Evolutionary conservation across 2,888 invertebrate genomes (phyloP).

Genomic region (Watsonalla binaria): DNA sequence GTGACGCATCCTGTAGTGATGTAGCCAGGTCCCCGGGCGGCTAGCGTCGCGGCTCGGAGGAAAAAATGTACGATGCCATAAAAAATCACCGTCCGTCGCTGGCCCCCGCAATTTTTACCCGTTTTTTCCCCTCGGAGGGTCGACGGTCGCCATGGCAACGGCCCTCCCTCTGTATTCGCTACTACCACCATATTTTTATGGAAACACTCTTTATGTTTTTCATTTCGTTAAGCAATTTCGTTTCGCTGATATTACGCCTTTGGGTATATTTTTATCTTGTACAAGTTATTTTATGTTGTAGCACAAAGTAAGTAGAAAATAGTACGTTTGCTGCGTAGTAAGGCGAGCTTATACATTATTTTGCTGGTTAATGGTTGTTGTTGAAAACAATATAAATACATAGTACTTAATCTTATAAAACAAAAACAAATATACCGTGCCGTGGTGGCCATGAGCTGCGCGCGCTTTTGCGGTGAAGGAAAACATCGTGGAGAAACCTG

Average conservation of each 20-base stretch:
- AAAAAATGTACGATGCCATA: constrained; percentile 78
- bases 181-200: constrained; percentile 72
- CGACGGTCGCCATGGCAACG: constrained; percentile 68
- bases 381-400: too few species aligned
- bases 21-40: constrained; percentile 32
- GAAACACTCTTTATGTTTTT: constrained; percentile 31
- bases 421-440: too few species aligned
- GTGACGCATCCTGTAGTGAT: background rate
- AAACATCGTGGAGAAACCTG: too few species aligned
- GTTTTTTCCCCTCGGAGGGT: constrained; percentile 77
- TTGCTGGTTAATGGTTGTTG: too few species aligned
- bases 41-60: constrained; percentile 60
- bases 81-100: constrained; percentile 73
- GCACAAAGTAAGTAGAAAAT: too few species aligned
- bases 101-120: constrained; percentile 75
- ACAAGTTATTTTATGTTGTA: too few species aligned
- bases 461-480: too few species aligned
- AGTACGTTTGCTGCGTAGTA: too few species aligned
- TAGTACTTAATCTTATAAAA: too few species aligned
- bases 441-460: too few species aligned
- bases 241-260: background rate
- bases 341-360: too few species aligned
- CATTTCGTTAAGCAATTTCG: constrained; percentile 11
- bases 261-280: too few species aligned
- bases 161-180: constrained; percentile 44